Conservation (phyloP, 2,797 vertebrate species). For the Cryptoprocta ferox region DNA sequence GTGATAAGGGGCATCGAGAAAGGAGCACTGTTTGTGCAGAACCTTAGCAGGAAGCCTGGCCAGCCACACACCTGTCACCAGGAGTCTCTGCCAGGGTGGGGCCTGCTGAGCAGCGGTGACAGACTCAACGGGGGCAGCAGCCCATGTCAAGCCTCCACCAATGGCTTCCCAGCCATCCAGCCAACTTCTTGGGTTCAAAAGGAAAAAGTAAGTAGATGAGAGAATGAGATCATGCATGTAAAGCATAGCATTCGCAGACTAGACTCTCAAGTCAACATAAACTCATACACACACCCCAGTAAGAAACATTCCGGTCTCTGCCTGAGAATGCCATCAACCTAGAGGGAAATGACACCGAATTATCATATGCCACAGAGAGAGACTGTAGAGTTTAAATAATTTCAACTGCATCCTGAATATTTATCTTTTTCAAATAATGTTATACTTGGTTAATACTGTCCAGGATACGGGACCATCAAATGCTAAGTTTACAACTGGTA, state of each 20-base stretch:
- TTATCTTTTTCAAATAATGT: neutral
- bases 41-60: neutral
- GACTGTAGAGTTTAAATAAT: neutral
- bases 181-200: conserved; percentile 49
- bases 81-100: neutral
- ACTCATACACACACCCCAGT: neutral
- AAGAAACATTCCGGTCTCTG: conserved; percentile 53
- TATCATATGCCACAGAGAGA: neutral
- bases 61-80: neutral
- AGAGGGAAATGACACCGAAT: conserved; percentile 7
- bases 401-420: neutral
- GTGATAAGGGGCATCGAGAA: neutral
- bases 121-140: neutral
- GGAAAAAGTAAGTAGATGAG: conserved; percentile 76
- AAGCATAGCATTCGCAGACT: conserved; percentile 49
- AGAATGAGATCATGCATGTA: conserved; percentile 66
- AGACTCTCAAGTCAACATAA: conserved; percentile 9
- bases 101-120: neutral
- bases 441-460: neutral
- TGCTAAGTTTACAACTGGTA: no score
- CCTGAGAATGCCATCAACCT: neutral
- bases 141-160: neutral
- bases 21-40: neutral
- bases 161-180: neutral
- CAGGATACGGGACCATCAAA: neutral